Evolutionary conservation across 1,140 invertebrate species (phyloP).

Genomic region (Popillia japonica): DNA sequence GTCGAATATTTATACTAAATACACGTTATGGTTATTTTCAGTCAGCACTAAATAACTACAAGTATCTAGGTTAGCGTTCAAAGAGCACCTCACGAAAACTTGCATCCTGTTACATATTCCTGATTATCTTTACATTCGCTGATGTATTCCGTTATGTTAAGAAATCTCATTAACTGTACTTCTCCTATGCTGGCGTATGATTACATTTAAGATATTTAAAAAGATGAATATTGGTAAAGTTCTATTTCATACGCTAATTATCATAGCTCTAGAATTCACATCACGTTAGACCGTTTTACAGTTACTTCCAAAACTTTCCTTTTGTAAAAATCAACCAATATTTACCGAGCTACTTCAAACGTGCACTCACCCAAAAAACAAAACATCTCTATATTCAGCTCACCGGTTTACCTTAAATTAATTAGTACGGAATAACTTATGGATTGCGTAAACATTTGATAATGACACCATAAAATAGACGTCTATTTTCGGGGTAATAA

Average conservation of each 20-base stretch:
- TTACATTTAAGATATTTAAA: no score
- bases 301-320: not conserved
- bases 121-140: not conserved
- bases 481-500: slow-evolving; percentile 25
- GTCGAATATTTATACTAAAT: not conserved
- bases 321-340: not conserved
- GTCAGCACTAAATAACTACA: not conserved
- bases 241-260: no score
- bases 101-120: not conserved
- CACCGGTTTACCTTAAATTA: slow-evolving; percentile 27
- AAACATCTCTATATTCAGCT: slow-evolving; percentile 17
- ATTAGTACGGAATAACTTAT: slow-evolving; percentile 28
- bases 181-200: not conserved
- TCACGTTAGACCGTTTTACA: not conserved
- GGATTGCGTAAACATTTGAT: slow-evolving; percentile 31
- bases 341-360: not conserved
- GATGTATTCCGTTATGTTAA: not conserved
- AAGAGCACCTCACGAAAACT: slow-evolving; percentile 10
- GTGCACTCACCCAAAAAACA: not conserved
- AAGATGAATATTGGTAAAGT: no score
- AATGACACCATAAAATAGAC: slow-evolving; percentile 19
- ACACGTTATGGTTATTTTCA: slow-evolving; percentile 18
- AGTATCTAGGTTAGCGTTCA: slow-evolving; percentile 26
- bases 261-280: no score
- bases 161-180: not conserved